Conservation (phyloP, 2,888 invertebrate species). For the Bhutanitis thaidina region DNA sequence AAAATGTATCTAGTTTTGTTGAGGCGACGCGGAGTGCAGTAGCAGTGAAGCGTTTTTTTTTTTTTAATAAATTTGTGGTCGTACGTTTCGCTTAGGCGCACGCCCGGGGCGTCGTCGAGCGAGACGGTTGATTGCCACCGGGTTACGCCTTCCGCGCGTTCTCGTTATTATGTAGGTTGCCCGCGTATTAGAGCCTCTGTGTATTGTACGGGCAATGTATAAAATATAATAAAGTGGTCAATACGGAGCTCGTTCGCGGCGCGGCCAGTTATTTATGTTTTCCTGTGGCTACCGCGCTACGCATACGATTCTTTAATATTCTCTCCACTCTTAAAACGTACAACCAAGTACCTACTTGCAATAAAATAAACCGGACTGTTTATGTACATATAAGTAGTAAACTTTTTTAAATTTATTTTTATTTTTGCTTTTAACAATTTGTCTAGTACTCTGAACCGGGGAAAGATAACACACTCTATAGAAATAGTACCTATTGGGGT, state of each 20-base stretch:
- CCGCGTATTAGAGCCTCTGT: slow-evolving; percentile 71
- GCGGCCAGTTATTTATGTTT: slow-evolving; percentile 65
- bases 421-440: too few relatives aligned
- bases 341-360: neutral
- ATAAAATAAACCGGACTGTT: too few relatives aligned
- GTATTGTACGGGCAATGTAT: slow-evolving; percentile 67
- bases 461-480: too few relatives aligned
- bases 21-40: slow-evolving; percentile 77
- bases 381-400: too few relatives aligned
- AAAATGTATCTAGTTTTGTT: slow-evolving; percentile 80
- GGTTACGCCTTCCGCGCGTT: slow-evolving; percentile 79
- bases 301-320: slow-evolving; percentile 49
- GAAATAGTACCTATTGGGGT: too few relatives aligned
- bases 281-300: slow-evolving; percentile 65
- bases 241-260: slow-evolving; percentile 63
- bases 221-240: slow-evolving; percentile 73
- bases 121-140: slow-evolving; percentile 72
- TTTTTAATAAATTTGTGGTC: slow-evolving; percentile 79
- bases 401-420: too few relatives aligned
- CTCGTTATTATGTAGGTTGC: slow-evolving; percentile 76
- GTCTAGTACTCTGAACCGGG: too few relatives aligned
- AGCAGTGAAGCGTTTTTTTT: slow-evolving; percentile 64
- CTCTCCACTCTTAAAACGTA: slow-evolving; percentile 1
- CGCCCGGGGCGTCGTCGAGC: slow-evolving; percentile 68
- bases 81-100: slow-evolving; percentile 74